phyloP scores from a whole-genome alignment of 2,888 invertebrate genomes.

The Drosophila gaucha region DNA sequence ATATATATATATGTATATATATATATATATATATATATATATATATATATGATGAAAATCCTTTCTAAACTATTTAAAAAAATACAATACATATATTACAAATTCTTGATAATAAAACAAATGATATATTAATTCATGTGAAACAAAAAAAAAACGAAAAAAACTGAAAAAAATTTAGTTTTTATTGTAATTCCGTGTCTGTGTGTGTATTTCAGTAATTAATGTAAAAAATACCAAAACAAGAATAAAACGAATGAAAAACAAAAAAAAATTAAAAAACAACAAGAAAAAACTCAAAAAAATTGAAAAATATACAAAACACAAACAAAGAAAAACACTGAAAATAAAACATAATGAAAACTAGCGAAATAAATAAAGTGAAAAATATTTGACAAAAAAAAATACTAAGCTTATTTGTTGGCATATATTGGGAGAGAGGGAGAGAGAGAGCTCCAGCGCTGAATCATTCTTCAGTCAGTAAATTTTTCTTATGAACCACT shows the following conservation, averaged over 20 bases:
- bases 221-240: slow-evolving; percentile 57
- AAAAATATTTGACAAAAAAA: slow-evolving; percentile 72
- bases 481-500: too few species aligned
- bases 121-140: slow-evolving; percentile 23
- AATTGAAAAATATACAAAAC: slow-evolving; percentile 51
- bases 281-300: slow-evolving; percentile 46
- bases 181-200: slow-evolving; percentile 81
- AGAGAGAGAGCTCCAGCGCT: neutral
- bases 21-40: too few species aligned
- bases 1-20: too few species aligned
- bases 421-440: neutral
- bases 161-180: slow-evolving; percentile 65
- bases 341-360: slow-evolving; percentile 75
- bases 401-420: neutral
- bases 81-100: slow-evolving; percentile 55
- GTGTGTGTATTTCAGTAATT: slow-evolving; percentile 81
- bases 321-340: slow-evolving; percentile 61
- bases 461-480: too few species aligned
- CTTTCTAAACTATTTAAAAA: slow-evolving; percentile 22
- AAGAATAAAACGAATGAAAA: slow-evolving; percentile 30
- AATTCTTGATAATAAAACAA: slow-evolving; percentile 68
- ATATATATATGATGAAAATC: too few species aligned
- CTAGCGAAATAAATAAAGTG: slow-evolving; percentile 79
- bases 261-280: slow-evolving; percentile 36
- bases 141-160: slow-evolving; percentile 34